Percentiles rank a stretch among this genome's conserved stretches.
Evolutionary conservation across 2,113 vertebrate genomes (phyloP).

Genomic region (Myiopsitta monachus): DNA sequence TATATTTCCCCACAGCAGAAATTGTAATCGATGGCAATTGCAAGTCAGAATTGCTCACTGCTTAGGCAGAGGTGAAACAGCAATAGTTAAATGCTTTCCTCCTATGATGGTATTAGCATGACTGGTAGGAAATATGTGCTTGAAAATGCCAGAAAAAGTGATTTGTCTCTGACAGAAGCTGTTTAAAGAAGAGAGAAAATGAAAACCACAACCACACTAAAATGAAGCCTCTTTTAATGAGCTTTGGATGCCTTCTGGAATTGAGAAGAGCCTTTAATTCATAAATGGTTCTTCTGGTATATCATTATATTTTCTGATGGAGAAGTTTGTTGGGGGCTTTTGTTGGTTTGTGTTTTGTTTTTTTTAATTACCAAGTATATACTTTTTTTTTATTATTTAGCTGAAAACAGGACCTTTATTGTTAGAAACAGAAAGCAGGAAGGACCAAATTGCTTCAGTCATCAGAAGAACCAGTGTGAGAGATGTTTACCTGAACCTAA

Average conservation of each 20-base stretch:
- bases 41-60: neutral
- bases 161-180: constrained; percentile 56
- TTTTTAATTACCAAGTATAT: neutral
- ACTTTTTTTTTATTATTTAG: neutral
- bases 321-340: neutral
- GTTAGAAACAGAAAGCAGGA: constrained; percentile 56
- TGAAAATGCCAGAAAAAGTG: constrained; percentile 55
- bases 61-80: constrained; percentile 14
- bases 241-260: constrained; percentile 50
- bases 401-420: constrained; percentile 47
- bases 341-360: neutral
- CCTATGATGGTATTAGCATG: constrained; percentile 36
- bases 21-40: neutral
- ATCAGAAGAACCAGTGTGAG: constrained; percentile 49
- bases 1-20: neutral
- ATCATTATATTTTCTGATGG: constrained; percentile 42
- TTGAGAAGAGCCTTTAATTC: constrained; percentile 7
- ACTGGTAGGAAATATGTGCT: constrained; percentile 46
- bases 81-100: constrained; percentile 42
- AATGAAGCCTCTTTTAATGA: constrained; percentile 65
- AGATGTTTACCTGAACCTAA: constrained; percentile 62
- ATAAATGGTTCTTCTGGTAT: constrained; percentile 21
- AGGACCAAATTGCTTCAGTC: constrained; percentile 15
- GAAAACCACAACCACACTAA: constrained; percentile 53
- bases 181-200: constrained; percentile 51